phyloP scores from a whole-genome alignment of 2,113 vertebrate genomes.

The Nibea albiflora region DNA sequence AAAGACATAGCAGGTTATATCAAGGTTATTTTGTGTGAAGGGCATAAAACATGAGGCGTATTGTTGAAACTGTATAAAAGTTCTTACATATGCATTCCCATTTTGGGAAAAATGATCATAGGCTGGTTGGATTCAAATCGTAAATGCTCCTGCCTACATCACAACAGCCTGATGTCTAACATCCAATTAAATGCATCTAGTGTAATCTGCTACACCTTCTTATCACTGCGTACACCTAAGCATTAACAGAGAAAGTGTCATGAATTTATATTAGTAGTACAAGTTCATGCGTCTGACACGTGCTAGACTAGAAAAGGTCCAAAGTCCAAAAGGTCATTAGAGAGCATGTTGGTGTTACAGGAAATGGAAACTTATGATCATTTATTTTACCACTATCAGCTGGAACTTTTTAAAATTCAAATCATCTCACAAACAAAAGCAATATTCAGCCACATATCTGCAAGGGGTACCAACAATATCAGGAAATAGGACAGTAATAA shows the following conservation, averaged over 20 bases:
- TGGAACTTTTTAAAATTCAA: not conserved
- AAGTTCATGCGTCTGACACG: conserved; percentile 30
- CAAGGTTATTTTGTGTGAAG: not conserved
- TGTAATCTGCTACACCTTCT: not conserved
- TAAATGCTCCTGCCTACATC: not conserved
- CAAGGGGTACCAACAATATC: not conserved
- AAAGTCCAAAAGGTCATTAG: conserved; percentile 58
- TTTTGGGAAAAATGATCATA: not conserved
- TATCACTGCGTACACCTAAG: not conserved
- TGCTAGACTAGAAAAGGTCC: conserved; percentile 31
- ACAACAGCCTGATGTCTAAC: not conserved
- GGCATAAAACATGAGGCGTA: not conserved
- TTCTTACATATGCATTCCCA: not conserved
- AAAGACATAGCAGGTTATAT: not conserved
- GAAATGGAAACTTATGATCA: conserved; percentile 7
- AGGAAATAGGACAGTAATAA: not conserved
- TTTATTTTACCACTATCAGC: not conserved
- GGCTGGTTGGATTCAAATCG: not conserved
- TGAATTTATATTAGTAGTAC: not conserved
- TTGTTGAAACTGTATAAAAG: not conserved
- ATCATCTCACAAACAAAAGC: not conserved
- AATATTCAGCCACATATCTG: not conserved
- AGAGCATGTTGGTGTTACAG: not conserved
- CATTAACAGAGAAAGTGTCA: not conserved
- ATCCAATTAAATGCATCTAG: not conserved